Evolutionary conservation across 1,140 invertebrate genomes (phyloP), one percentile per base, ranked within the genome.

Genomic region (Drosophila lowei): DNA sequence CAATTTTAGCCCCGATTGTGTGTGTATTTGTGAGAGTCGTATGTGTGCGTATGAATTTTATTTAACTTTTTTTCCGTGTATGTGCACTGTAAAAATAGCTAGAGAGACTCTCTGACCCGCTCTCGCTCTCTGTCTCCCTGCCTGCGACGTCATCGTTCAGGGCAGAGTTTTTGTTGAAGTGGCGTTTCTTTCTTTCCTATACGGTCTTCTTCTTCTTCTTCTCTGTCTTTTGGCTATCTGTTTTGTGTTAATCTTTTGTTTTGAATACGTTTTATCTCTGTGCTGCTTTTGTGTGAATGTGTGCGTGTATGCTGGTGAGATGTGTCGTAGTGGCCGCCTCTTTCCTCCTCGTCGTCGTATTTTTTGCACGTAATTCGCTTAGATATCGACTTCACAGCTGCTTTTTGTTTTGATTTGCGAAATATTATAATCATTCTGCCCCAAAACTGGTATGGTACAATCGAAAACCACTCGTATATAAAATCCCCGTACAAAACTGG

Each of bases 11-110:
- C 61, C 53, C 43, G 11, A 38, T 3, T 46, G 61, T 50, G 67
- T 53, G 49, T 66, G 53, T 55, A 38, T 64, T 52, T 55, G 61
- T 34, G 38, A 42, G 25, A 41, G 25, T 25, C 55, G 46, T 66
- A 42, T 21, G 62, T 48, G 57, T 77, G 47, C 75, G 61, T 63
- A 71, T 72, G 48, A 60, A 75, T 65, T 86, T 88, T 71, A 78
- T 72, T 88, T 63, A 78, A 67, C 58, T 75, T 80, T 86, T 63
- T 63, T 55, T 75, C 42, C 42, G 60, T 86, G 73, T 88, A 63
- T 88, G 66, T 74, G 72, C 72, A 71, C 78, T 79, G 83, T 88
- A 86, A 86, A 86, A 86, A 88, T 86, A 86, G 83, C 83, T 58
- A 52, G 72, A 79, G 59, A 61, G 55, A 53, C 23, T 60, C 46